A percentile compares a stretch with the other conserved stretches of the same genome.
phyloP scores from a whole-genome alignment of 2,113 vertebrate genomes.

The Neoarius graeffei region DNA sequence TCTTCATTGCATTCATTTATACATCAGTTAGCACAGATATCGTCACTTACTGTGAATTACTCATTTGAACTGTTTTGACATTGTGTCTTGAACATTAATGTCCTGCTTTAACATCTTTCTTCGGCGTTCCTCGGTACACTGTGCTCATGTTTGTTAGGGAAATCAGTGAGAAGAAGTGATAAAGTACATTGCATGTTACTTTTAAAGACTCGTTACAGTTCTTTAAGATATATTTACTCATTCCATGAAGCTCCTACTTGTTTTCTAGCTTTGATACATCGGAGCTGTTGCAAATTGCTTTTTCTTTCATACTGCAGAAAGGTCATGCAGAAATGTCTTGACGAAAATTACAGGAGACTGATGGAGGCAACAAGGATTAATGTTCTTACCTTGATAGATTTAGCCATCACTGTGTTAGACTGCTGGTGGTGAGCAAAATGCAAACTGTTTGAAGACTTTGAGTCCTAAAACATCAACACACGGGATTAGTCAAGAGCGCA shows the following conservation, averaged over 20 bases:
- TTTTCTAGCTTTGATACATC: not conserved
- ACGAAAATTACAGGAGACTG: slow-evolving; percentile 19
- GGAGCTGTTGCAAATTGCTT: not conserved
- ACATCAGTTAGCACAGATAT: not conserved
- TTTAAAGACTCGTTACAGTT: not conserved
- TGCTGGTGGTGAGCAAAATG: slow-evolving; percentile 60
- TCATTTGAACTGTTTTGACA: not conserved
- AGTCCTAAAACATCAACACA: slow-evolving; percentile 68
- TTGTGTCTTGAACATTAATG: not conserved
- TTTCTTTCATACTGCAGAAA: not conserved
- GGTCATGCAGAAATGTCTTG: slow-evolving; percentile 28
- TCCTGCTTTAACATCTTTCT: not conserved
- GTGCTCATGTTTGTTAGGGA: not conserved
- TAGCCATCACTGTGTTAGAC: slow-evolving; percentile 66
- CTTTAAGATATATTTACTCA: not conserved
- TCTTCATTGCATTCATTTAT: not conserved
- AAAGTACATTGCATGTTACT: not conserved
- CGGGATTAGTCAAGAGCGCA: slow-evolving; percentile 53
- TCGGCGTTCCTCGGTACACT: not conserved
- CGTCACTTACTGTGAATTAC: not conserved
- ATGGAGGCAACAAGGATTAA: slow-evolving; percentile 3
- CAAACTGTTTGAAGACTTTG: slow-evolving; percentile 37
- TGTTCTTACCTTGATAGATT: slow-evolving; percentile 80
- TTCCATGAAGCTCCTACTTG: not conserved
- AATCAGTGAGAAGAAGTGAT: not conserved